Evolutionary conservation across 2,113 vertebrate species (phyloP).

Genomic region (Noturus placidus): DNA sequence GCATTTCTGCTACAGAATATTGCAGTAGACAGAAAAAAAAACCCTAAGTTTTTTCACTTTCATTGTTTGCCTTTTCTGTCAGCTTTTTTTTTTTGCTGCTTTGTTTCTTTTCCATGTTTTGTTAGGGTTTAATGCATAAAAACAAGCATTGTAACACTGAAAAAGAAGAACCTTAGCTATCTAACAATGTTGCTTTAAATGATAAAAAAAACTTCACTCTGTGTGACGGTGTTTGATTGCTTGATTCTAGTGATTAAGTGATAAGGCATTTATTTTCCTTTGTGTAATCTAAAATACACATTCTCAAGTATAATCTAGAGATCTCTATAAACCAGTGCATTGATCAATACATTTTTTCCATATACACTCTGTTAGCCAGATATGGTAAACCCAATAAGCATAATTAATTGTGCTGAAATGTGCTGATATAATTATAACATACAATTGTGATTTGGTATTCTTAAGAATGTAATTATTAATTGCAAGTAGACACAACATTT

Average conservation of each 20-base stretch:
- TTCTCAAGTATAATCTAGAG: not conserved
- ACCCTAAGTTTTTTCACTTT: not conserved
- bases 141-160: not conserved
- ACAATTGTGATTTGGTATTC: not conserved
- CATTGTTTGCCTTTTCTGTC: not conserved
- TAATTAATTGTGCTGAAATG: not conserved
- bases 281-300: not conserved
- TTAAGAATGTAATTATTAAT: not conserved
- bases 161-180: not conserved
- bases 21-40: not conserved
- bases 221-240: not conserved
- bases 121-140: not conserved
- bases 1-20: not conserved
- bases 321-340: not conserved
- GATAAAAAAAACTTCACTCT: no score
- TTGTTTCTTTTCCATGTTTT: not conserved
- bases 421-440: not conserved
- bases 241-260: not conserved
- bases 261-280: not conserved
- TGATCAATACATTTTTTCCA: not conserved
- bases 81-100: not conserved
- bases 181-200: not conserved
- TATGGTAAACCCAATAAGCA: not conserved
- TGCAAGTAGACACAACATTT: constrained; percentile 10
- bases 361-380: not conserved